Evolutionary conservation across 1,140 invertebrate genomes (phyloP).

Genomic region (Cydia splendana): DNA sequence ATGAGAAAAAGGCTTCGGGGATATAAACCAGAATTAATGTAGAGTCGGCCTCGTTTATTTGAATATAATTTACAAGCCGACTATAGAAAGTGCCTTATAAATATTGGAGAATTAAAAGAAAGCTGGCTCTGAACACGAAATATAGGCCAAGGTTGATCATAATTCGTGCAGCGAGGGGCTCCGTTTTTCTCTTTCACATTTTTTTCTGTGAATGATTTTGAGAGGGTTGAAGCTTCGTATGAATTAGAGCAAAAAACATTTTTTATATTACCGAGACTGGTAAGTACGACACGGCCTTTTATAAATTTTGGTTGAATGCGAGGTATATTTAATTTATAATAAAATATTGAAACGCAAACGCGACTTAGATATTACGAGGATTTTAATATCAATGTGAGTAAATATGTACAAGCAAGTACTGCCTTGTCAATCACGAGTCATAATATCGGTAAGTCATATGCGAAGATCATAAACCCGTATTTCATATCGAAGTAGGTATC

Average conservation of each 20-base stretch:
- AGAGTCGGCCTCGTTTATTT: conserved; percentile 38
- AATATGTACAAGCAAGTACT: not conserved
- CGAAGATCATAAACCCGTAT: conserved; percentile 33
- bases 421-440: not conserved
- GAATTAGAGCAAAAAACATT: conserved; percentile 27
- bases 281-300: not conserved
- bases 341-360: conserved; percentile 1
- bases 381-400: conserved; percentile 11
- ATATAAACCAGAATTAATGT: conserved; percentile 44
- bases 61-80: conserved; percentile 44
- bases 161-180: conserved; percentile 28
- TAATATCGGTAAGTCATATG: conserved; percentile 11
- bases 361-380: not conserved
- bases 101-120: conserved; percentile 40
- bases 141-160: conserved; percentile 32
- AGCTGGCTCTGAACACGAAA: conserved; percentile 19
- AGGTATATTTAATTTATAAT: not conserved
- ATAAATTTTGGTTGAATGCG: not conserved
- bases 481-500: conserved; percentile 21
- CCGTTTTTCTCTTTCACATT: conserved; percentile 18
- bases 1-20: conserved; percentile 38
- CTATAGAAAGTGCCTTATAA: conserved; percentile 38
- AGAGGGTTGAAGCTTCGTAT: conserved; percentile 24
- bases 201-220: conserved; percentile 32
- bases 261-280: not conserved